Conservation (phyloP, 2,888 invertebrate genomes). For the Folsomia manolachei region DNA sequence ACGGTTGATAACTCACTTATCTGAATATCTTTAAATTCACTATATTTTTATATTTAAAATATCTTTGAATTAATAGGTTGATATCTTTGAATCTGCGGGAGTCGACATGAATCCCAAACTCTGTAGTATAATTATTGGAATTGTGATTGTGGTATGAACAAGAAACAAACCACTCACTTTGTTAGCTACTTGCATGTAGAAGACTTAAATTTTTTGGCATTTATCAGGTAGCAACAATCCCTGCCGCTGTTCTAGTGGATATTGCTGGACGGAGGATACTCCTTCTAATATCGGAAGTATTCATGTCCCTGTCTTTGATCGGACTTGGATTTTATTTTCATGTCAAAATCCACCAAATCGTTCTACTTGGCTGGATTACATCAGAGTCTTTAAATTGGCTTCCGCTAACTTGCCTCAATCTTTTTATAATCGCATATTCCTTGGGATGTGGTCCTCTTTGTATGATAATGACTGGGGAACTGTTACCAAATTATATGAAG, state of each 20-base stretch:
- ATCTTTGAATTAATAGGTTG: no score
- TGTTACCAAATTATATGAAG: conserved; percentile 36
- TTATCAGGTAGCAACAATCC: conserved; percentile 55
- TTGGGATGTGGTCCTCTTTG: conserved; percentile 64
- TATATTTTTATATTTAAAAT: no score
- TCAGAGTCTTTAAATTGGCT: conserved; percentile 63
- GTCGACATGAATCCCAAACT: background rate
- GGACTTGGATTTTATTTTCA: conserved; percentile 73
- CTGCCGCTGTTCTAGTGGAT: conserved; percentile 70
- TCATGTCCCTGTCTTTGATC: conserved; percentile 67
- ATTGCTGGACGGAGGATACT: conserved; percentile 74
- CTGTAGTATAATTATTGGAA: background rate
- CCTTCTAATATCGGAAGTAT: conserved; percentile 69
- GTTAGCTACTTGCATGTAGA: no score
- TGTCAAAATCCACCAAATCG: conserved; percentile 51
- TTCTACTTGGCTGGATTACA: conserved; percentile 46
- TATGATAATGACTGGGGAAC: conserved; percentile 43
- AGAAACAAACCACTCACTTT: background rate
- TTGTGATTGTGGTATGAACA: background rate
- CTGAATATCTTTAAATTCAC: no score
- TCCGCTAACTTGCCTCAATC: conserved; percentile 68
- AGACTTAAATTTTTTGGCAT: no score
- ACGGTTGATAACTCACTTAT: no score
- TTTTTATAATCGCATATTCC: conserved; percentile 77
- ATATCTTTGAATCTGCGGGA: background rate